A percentile compares a stretch with the other conserved stretches of the same genome.
These are phyloP conservation scores for Netelia melanura DNA, from an alignment of 2,888 invertebrate genomes.

Conservation along the genomic window DNA sequence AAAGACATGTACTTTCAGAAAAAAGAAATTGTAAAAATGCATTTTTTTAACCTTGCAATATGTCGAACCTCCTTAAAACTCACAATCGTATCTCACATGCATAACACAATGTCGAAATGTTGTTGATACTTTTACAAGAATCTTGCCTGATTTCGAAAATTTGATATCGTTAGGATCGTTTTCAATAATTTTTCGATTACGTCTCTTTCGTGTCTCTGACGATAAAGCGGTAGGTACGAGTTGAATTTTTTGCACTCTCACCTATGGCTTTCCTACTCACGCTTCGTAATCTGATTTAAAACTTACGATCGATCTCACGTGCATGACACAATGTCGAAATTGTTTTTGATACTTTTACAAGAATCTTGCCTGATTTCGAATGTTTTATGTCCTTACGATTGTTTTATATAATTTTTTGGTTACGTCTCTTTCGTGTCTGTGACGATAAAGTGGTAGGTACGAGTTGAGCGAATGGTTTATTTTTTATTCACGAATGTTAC, in stretches of 20 bases:
- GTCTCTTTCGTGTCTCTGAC: not conserved
- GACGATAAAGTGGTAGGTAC: too few relatives aligned
- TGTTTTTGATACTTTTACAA: conserved; percentile 44
- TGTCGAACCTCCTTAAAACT: too few relatives aligned
- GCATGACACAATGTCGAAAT: conserved; percentile 28
- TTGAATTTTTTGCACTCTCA: too few relatives aligned
- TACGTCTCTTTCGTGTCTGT: not conserved
- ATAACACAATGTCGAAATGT: conserved; percentile 37
- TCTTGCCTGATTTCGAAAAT: not conserved
- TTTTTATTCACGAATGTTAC: not conserved
- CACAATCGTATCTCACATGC: conserved; percentile 14
- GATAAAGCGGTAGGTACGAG: too few relatives aligned
- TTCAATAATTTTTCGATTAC: not conserved
- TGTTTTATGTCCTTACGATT: not conserved
- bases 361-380: conserved; percentile 12
- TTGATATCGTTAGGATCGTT: not conserved
- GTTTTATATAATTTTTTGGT: not conserved
- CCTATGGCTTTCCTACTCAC: not conserved
- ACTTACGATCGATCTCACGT: conserved; percentile 20
- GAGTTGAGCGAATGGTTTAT: not conserved
- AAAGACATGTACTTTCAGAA: too few relatives aligned
- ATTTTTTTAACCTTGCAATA: too few relatives aligned
- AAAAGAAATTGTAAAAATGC: too few relatives aligned
- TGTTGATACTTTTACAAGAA: conserved; percentile 39
- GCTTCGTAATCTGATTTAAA: conserved; percentile 46